Evolutionary conservation across 2,113 vertebrate genomes (phyloP), one percentile per base, ranked within the genome.

Genomic region (Lonchura striata): DNA sequence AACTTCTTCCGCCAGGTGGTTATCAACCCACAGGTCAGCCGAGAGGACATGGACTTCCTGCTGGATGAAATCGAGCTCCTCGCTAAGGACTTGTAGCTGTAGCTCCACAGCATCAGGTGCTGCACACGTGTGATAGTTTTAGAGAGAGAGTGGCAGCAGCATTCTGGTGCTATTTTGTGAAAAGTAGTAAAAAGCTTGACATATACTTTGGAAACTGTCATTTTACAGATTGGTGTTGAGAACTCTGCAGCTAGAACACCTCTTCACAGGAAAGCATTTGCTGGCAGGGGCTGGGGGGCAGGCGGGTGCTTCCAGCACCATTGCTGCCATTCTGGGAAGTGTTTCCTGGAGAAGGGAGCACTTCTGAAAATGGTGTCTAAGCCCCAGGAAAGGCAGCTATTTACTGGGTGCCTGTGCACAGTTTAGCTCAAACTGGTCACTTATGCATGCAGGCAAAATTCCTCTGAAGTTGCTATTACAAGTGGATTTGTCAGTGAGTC

Each of bases 1-100:
- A 99, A 99, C 97, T 98, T 98, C 90, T 99, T 99, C 95, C 98
- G 98, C 63, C 98, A 98, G 94, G 97, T 99, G 68, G 82, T 99
- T 65, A 98, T 99, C 97, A 98, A 97, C 70, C 98, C 98, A 0
- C 98, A 98, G 64, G 97, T 98, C 71, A 98, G 97, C 96, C 96
- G 97, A 46, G 96, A 98, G 76, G 98, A 99, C 95, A 96, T 99
- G 98, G 98, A 98, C 96, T 98, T 99, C 93, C 94, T 98, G 80
- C 95, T 99, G 95, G 98, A 98, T 46, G 98, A 98, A 95, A 99
- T 98, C 6, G 95, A 99, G 39, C 94, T 94, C 2, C 98, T 99
- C 68, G 98, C 98, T 35, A 97, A 96, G 92, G 98, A 99, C 88
- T 97, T 99, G 97, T 98, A 98, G 97, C 94, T 96, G 90, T 83